Evolutionary conservation across 1,140 invertebrate genomes (phyloP), one percentile per base, ranked within the genome.

Genomic region (Elymnias hypermnestra): DNA sequence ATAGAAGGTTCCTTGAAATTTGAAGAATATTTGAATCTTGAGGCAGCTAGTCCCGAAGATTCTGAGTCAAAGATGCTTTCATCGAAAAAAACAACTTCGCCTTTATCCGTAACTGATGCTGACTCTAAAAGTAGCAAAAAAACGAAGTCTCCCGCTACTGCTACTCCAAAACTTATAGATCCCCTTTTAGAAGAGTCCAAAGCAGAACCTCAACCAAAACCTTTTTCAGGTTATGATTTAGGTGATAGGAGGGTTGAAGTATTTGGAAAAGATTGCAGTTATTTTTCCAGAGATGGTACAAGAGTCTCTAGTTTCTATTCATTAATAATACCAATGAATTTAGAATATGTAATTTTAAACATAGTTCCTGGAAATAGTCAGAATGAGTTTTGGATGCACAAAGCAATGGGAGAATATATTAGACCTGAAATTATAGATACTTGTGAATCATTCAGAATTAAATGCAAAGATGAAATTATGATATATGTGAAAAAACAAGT

Each of bases 211-310:
- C 37, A 28, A 1, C 39, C 39, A 22, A 78, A 81, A 51, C 57
- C 66, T 26, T 84, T 85, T 59, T 53, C 52, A 13, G 79, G 78
- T 6, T 86, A 85, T 51, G 71, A 89, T 63, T 72, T 89, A 12
- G 83, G 86, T 5, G 71, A 76, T 13, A 61, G 77, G 46, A 79
- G 88, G 40, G 72, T 89, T 15, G 87, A 89, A 63, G 71, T 87
- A 8, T 79, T 81, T 46, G 78, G 86, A 41, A 67, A 75, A 46
- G 72, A 66, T 49, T 70, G 66, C 2, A 71, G 53, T 31, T 89
- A 76, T 63, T 75, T 74, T 47, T 87, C 83, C 2, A 63, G 67
- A 40, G 87, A 88, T 46, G 86, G 86, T 2, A 87, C 84, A 5
- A 48, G 62, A 15, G 63, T 89, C 4, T 51, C 42, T 1, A 70